A percentile compares a stretch with the other conserved stretches of the same genome.
Evolutionary conservation across 2,797 vertebrate species (phyloP).

Genomic region (Yasuhikotakia modesta): DNA sequence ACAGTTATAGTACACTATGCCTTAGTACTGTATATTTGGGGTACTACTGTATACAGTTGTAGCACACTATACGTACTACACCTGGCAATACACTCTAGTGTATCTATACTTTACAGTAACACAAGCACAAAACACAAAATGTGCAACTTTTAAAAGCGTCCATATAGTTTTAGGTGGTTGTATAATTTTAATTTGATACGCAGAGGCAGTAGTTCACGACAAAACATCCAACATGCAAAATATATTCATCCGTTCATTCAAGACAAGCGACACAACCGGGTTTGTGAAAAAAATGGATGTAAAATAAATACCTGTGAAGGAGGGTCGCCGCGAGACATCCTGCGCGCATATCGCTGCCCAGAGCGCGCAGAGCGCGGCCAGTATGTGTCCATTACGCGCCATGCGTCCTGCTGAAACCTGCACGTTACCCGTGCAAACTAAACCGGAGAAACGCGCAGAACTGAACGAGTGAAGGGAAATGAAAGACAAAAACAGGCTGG

Average conservation of each 20-base stretch:
- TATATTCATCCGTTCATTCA: background rate
- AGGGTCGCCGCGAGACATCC: background rate
- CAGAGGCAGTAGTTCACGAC: background rate
- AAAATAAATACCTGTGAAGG: conserved; percentile 52
- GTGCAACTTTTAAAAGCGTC: background rate
- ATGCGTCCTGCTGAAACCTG: conserved; percentile 43
- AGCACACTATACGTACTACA: background rate
- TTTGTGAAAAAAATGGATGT: too few relatives aligned
- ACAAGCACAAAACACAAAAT: background rate
- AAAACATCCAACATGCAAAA: background rate
- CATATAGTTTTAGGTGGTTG: background rate
- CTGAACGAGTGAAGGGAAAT: background rate
- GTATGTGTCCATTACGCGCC: conserved; percentile 46
- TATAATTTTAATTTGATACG: background rate
- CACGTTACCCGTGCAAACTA: conserved; percentile 48
- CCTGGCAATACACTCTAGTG: background rate
- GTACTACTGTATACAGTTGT: background rate
- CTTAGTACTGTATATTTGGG: background rate
- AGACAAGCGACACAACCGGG: background rate
- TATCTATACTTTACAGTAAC: background rate
- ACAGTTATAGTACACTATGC: too few relatives aligned
- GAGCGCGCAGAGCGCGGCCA: conserved; percentile 54
- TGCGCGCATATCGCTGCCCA: conserved; percentile 46
- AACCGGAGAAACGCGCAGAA: background rate
- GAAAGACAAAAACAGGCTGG: conserved; percentile 4